These are phyloP conservation scores for Diglossa brunneiventris DNA, from an alignment of 2,113 vertebrate species.

Conservation along the genomic window DNA sequence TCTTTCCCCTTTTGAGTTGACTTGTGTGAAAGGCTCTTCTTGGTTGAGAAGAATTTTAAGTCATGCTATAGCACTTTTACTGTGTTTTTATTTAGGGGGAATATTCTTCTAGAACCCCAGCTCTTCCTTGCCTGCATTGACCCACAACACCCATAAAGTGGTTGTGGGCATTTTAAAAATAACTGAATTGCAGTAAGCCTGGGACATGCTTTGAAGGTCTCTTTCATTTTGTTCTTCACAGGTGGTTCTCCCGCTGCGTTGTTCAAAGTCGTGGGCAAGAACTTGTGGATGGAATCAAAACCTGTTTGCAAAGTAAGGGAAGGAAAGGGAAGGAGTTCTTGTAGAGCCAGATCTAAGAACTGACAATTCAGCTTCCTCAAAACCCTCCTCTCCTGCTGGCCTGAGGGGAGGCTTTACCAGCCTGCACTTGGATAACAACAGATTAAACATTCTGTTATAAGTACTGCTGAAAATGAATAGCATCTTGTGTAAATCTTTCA, in stretches of 20 bases:
- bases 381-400: neutral
- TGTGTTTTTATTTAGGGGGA: no score
- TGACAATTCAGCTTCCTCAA: neutral
- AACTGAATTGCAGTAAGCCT: neutral
- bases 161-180: neutral
- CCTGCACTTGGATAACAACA: neutral
- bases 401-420: neutral
- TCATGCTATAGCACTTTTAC: neutral
- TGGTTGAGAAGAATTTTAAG: neutral
- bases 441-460: neutral
- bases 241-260: slow-evolving; percentile 93
- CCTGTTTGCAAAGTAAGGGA: slow-evolving; percentile 80
- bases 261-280: slow-evolving; percentile 89
- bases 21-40: neutral
- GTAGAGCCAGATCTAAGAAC: neutral
- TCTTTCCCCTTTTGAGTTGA: neutral
- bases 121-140: neutral
- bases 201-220: neutral
- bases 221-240: slow-evolving; percentile 35
- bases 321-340: neutral
- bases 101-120: fast-evolving
- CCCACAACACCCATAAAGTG: neutral
- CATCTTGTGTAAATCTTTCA: neutral
- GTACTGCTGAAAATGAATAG: neutral
- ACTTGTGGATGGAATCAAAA: slow-evolving; percentile 90